phyloP scores from a whole-genome alignment of 2,113 vertebrate species.

The Panthera tigris region DNA sequence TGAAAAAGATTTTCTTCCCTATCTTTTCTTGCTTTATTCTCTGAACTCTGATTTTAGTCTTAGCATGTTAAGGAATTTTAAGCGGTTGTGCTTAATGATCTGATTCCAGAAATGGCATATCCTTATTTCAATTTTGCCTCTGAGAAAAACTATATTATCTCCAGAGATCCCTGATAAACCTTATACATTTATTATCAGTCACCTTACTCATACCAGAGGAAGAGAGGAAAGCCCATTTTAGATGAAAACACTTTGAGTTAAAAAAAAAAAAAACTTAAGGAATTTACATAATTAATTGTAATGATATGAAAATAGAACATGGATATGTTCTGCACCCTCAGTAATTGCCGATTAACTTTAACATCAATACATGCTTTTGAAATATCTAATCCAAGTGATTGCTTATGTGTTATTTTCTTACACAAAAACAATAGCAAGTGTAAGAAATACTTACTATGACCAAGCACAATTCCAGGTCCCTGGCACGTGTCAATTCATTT shows the following conservation, averaged over 20 bases:
- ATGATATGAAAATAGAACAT: neutral
- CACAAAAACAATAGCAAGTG: neutral
- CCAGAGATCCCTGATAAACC: neutral
- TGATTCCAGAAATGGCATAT: slow-evolving; percentile 39
- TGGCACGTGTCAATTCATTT: neutral
- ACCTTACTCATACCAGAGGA: neutral
- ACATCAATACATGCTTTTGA: neutral
- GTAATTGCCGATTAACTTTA: neutral
- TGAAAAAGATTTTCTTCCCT: slow-evolving; percentile 29
- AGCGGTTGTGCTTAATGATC: neutral
- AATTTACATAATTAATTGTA: slow-evolving; percentile 33
- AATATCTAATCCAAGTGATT: neutral
- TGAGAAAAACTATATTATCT: slow-evolving; percentile 30
- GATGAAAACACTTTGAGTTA: neutral
- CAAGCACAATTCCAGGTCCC: neutral
- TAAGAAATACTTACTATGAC: neutral
- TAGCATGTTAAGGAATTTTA: slow-evolving; percentile 46
- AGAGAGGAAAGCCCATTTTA: neutral
- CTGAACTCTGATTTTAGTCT: slow-evolving; percentile 58
- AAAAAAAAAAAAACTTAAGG: neutral
- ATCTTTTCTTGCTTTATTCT: slow-evolving; percentile 16
- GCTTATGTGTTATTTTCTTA: neutral
- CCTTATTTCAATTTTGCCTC: neutral
- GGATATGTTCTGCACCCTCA: neutral
- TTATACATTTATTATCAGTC: slow-evolving; percentile 15